Percentiles rank a stretch among this genome's conserved stretches.
These are phyloP conservation scores for Caenorhabditis elegans DNA, from an alignment of 1,140 invertebrate genomes.

Conservation along the genomic window DNA sequence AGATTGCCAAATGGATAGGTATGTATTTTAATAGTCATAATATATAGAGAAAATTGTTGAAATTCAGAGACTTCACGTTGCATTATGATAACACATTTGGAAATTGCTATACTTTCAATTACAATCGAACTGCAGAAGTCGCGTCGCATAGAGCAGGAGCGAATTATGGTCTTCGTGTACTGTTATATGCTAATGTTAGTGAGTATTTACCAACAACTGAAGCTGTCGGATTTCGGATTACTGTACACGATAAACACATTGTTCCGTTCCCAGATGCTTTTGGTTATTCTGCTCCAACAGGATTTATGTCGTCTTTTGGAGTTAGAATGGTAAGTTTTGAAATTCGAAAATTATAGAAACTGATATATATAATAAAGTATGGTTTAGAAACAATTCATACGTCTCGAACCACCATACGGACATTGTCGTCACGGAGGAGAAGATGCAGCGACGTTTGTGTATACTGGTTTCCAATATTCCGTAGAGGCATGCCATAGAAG, in stretches of 20 bases:
- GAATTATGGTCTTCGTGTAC: slow-evolving; percentile 63
- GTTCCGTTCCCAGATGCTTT: slow-evolving; percentile 66
- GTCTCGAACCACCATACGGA: slow-evolving; percentile 59
- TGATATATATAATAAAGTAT: neutral
- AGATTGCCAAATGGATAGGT: slow-evolving; percentile 63
- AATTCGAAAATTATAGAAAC: neutral
- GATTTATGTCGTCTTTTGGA: slow-evolving; percentile 66
- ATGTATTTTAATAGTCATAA: neutral
- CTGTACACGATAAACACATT: slow-evolving; percentile 65
- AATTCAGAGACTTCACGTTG: slow-evolving; percentile 61
- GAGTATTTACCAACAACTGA: slow-evolving; percentile 66
- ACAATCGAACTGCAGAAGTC: slow-evolving; percentile 55
- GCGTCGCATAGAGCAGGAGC: slow-evolving; percentile 64
- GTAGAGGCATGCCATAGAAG: slow-evolving; percentile 66
- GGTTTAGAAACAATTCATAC: slow-evolving; percentile 63
- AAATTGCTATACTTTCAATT: slow-evolving; percentile 65
- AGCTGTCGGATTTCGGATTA: slow-evolving; percentile 65
- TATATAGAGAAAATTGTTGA: too few relatives aligned
- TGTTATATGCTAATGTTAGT: slow-evolving; percentile 64
- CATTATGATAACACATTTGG: slow-evolving; percentile 66
- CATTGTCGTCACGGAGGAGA: slow-evolving; percentile 61
- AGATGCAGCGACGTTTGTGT: slow-evolving; percentile 56
- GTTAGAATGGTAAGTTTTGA: slow-evolving; percentile 58
- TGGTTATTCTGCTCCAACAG: slow-evolving; percentile 63
- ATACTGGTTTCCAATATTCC: slow-evolving; percentile 65